Evolutionary conservation across 1,140 invertebrate species (phyloP).

Genomic region (Leptinotarsa undecemlineata): DNA sequence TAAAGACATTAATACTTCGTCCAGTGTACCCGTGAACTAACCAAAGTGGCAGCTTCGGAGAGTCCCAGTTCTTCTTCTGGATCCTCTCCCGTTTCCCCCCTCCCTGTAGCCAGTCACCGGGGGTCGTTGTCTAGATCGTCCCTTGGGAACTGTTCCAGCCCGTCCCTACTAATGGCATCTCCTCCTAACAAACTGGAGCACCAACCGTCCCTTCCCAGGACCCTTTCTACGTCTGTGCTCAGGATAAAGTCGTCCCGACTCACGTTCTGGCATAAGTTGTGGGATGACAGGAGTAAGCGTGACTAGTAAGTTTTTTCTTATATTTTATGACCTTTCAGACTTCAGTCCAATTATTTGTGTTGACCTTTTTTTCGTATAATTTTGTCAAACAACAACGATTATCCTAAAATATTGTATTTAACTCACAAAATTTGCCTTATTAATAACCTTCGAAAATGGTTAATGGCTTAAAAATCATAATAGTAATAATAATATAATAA

Average conservation of each 20-base stretch:
- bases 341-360: not conserved
- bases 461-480: no score
- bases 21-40: not conserved
- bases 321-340: not conserved
- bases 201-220: slow-evolving; percentile 66
- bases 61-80: not conserved
- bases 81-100: slow-evolving; percentile 42
- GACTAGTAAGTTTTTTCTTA: slow-evolving; percentile 65
- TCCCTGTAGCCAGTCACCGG: slow-evolving; percentile 44
- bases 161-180: slow-evolving; percentile 62
- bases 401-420: no score
- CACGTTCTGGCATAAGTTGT: slow-evolving; percentile 83
- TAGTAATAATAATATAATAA: no score
- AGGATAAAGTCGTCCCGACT: slow-evolving; percentile 69
- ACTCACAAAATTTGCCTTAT: no score
- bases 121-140: slow-evolving; percentile 51
- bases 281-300: slow-evolving; percentile 67
- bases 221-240: slow-evolving; percentile 77
- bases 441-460: no score
- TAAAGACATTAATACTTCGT: not conserved
- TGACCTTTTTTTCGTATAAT: not conserved
- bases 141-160: slow-evolving; percentile 55
- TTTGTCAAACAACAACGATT: no score
- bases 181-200: slow-evolving; percentile 56
- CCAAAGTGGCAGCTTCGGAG: not conserved